phyloP scores from a whole-genome alignment of 92 coral and sea anemone genomes.

The Chrysogorgia sp. region DNA sequence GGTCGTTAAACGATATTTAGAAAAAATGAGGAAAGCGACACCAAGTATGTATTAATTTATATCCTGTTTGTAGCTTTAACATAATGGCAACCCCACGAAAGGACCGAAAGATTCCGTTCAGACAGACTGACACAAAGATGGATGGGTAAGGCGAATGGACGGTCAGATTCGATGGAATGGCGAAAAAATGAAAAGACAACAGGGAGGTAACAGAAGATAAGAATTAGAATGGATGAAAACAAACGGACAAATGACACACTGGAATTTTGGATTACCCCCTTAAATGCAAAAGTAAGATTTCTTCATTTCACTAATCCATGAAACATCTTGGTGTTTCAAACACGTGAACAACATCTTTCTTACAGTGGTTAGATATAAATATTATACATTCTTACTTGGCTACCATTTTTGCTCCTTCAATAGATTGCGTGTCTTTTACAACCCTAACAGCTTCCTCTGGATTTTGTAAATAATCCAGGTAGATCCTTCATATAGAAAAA shows the following conservation, averaged over 20 bases:
- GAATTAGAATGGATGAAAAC: no score
- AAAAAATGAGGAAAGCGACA: no score
- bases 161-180: not conserved
- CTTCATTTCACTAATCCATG: not conserved
- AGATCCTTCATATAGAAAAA: slow-evolving; percentile 62
- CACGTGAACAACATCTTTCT: not conserved
- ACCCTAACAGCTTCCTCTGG: slow-evolving; percentile 99
- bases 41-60: no score
- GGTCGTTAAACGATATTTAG: no score
- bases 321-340: not conserved
- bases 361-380: not conserved
- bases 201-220: no score
- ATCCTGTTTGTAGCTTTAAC: no score
- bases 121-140: not conserved
- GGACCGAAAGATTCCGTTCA: not conserved
- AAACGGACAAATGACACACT: no score
- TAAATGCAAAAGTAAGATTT: no score
- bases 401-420: slow-evolving; percentile 99
- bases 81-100: not conserved
- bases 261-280: no score
- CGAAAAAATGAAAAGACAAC: no score
- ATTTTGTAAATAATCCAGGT: slow-evolving; percentile 86
- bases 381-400: slow-evolving; percentile 67
- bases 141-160: not conserved
- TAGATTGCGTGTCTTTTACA: slow-evolving; percentile 93